Base-by-base conservation (phyloP, 2,888 invertebrate genomes). In the Callinectes sapidus region DNA sequence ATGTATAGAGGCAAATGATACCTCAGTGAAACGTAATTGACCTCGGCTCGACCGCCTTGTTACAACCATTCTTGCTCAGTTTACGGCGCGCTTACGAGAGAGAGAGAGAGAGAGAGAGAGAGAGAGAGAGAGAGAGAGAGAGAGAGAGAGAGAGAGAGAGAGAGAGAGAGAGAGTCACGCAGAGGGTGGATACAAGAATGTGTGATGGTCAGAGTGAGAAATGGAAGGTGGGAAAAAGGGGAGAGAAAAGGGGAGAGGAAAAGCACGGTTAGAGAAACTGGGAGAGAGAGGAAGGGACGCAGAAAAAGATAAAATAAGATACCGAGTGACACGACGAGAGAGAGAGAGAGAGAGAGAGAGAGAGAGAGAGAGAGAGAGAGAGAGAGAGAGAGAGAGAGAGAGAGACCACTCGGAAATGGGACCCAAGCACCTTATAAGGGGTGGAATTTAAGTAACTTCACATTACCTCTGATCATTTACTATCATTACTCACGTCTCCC, bases 141-240 rank as follows among this genome's bases (percentile, higher is more conserved):
- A 71, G 71, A 71, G 71, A 71, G 71, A 71, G 71, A 71, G 71
- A 71, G 71, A 71, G 71, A 71, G 71, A 71, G 71, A 71, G 71
- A 71, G 71, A 71, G 71, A 71, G 71, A 71, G 71, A 71, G 71
- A 71, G 71, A 71, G 71, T 28, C 28, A 3, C n/a, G 71, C 28
- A 28, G 28, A 28, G 71, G 28, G 71, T 28, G 71, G 28, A 71
- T 28, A 71, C 81, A 13, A 35, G 35, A 81, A 71, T 28, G 71
- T 28, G 14, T 81, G 81, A 81, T 81, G 81, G 81, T 81, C 35
- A 35, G 32, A 32, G 81, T 81, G 35, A 81, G 13, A 81, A 32
- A 81, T 81, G 81, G 81, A 81, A 81, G 71, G 28, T 28, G 28
- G 18, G n/a, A 28, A 28, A 71, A 71, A 71, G 10, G 28, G 23